These are phyloP conservation scores for Drosophila sturtevanti DNA, from an alignment of 1,140 invertebrate genomes.

Conservation along the genomic window DNA sequence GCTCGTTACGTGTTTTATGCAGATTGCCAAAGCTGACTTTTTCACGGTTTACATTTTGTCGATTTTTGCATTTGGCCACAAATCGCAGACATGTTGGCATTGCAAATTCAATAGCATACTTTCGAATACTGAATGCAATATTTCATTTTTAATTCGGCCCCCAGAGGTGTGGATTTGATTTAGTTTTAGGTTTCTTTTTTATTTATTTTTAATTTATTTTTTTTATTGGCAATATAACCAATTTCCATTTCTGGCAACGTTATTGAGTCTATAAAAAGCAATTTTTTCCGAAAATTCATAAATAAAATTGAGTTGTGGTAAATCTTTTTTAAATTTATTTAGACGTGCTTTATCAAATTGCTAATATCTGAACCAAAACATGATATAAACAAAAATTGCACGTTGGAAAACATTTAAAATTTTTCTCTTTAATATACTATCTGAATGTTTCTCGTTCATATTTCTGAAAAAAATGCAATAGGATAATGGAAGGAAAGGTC, in stretches of 20 bases:
- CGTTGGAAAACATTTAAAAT: no score
- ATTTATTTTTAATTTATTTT: no score
- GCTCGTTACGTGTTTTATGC: slow-evolving; percentile 69
- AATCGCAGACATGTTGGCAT: slow-evolving; percentile 41
- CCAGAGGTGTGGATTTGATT: slow-evolving; percentile 66
- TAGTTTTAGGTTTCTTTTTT: slow-evolving; percentile 29
- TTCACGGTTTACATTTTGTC: slow-evolving; percentile 62
- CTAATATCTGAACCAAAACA: no score
- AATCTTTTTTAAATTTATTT: not conserved
- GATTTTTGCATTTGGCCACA: slow-evolving; percentile 45
- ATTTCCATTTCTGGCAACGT: slow-evolving; percentile 1
- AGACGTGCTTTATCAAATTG: not conserved
- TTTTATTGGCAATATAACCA: slow-evolving; percentile 3
- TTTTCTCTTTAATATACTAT: no score
- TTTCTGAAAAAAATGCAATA: no score
- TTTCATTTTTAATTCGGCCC: slow-evolving; percentile 71
- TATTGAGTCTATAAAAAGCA: not conserved
- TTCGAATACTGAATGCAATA: slow-evolving; percentile 38
- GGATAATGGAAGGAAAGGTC: no score
- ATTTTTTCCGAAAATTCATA: not conserved
- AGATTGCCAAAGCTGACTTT: slow-evolving; percentile 57
- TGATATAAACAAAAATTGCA: no score
- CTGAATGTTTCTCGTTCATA: no score
- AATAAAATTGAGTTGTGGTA: not conserved
- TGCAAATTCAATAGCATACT: slow-evolving; percentile 48